A percentile compares a stretch with the other conserved stretches of the same genome.
Evolutionary conservation across 2,888 invertebrate species (phyloP).

Genomic region (Caprella mutica): DNA sequence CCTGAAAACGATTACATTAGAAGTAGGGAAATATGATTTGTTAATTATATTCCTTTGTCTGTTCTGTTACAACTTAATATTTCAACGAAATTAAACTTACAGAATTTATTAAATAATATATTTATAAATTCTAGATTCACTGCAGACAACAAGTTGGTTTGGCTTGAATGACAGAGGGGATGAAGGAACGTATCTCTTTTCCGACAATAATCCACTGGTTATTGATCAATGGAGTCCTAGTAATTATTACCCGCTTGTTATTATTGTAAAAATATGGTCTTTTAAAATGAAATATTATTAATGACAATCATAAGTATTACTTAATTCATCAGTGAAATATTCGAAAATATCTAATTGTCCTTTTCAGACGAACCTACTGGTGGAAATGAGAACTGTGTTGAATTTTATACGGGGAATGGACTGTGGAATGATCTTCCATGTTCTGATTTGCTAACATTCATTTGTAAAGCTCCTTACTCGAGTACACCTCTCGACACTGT

Average conservation of each 20-base stretch:
- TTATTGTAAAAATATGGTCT: too few species aligned
- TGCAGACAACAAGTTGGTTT: constrained; percentile 2
- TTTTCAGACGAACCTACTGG: constrained; percentile 12
- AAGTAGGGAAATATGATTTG: too few species aligned
- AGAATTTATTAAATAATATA: too few species aligned
- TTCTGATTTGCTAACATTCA: not conserved
- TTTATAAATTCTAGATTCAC: not conserved
- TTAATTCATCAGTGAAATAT: too few species aligned
- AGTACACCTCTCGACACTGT: not conserved
- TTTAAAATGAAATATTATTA: too few species aligned
- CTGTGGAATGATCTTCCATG: constrained; percentile 19
- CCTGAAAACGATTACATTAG: constrained; percentile 16
- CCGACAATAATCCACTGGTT: not conserved
- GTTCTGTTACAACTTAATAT: too few species aligned
- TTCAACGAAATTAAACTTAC: too few species aligned
- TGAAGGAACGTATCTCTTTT: constrained; percentile 5
- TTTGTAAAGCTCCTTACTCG: constrained; percentile 11
- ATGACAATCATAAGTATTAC: too few species aligned
- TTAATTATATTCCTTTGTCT: too few species aligned
- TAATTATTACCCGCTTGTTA: too few species aligned
- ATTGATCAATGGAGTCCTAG: constrained; percentile 17
- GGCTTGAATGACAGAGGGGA: constrained; percentile 7
- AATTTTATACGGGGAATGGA: not conserved
- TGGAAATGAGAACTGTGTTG: constrained; percentile 14
- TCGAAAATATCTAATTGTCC: not conserved